Base-by-base conservation (phyloP, 2,113 vertebrate species). In the Lamprotornis superbus region DNA sequence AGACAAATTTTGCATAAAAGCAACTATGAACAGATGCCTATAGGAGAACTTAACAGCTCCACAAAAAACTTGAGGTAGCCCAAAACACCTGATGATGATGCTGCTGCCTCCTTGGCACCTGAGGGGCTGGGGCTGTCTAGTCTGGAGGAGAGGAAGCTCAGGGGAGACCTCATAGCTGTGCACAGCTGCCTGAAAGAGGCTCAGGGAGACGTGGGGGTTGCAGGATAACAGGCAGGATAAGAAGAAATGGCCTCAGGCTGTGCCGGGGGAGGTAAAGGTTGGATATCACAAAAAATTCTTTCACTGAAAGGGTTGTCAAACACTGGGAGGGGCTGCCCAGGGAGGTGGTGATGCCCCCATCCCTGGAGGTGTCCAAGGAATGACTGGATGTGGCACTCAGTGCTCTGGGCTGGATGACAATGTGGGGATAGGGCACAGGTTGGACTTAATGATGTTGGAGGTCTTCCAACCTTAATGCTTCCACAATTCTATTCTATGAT, bases 121-220 rank as follows among this genome's bases (percentile, higher is more conserved):
- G 47, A 37, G 63, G 61, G 40, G 7, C n/a, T 27, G 40, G 25
- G 8, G 6, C 2, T 22, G 5, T 19, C 11, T 8, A 2, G 4
- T 13, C 25, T 69, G 55, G 40, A 35, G 10, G 12, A 47, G 14
- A 63, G 35, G 9, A 57, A 18, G 49, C 47, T 63, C 53, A 53
- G 63, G 20, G 16, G 11, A 39, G 33, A 31, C 14, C 11, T 27
- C 11, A 4, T 0, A 6, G 17, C 7, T 49, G 22, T 22, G 31
- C 44, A 3, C 8, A 46, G 33, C 28, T 71, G 9, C 17, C 61
- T 44, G 19, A 25, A n/a, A 50, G 23, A 23, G 30, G 27, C 16
- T n/a, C 70, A 35, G 21, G 9, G 47, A 2, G 2, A 31, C 3
- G 3, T n/a, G 17, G 21, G 11, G 3, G 1, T 5, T 14, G 6